These are phyloP conservation scores for Trypoxylus dichotomus DNA, from an alignment of 1,140 invertebrate genomes.

Conservation along the genomic window DNA sequence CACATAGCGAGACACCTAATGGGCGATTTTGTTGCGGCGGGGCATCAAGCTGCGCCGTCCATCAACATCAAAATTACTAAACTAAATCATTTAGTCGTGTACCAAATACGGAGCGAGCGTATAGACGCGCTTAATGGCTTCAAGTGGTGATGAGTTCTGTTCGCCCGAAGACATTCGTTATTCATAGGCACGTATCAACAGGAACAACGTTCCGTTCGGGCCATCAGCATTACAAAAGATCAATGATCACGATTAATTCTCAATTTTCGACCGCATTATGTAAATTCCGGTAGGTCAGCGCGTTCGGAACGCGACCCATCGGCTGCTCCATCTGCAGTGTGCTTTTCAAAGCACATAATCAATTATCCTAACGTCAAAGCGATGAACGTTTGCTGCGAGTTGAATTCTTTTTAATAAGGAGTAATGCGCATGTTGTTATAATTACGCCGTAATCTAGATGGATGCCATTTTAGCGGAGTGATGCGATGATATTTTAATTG, in stretches of 20 bases:
- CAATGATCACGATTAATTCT: conserved; percentile 22
- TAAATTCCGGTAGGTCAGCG: conserved; percentile 6
- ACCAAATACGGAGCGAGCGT: conserved; percentile 2
- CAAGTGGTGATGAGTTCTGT: conserved; percentile 13
- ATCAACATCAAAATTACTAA: conserved; percentile 18
- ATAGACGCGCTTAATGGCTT: background rate
- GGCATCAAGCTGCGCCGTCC: conserved; percentile 6
- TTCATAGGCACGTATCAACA: background rate
- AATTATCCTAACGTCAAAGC: conserved; percentile 14
- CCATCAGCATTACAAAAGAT: conserved; percentile 17
- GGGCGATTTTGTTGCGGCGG: background rate
- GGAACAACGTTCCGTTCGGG: background rate
- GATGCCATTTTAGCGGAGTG: background rate
- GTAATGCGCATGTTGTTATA: conserved; percentile 17
- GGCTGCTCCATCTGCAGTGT: background rate
- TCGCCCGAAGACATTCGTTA: conserved; percentile 15
- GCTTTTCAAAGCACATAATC: conserved; percentile 6
- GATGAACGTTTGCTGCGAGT: background rate
- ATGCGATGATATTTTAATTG: conserved; percentile 17
- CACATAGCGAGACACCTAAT: background rate
- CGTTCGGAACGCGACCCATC: background rate
- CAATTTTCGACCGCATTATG: conserved; percentile 21
- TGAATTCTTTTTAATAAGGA: conserved; percentile 13
- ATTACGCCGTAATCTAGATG: conserved; percentile 21
- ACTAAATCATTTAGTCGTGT: conserved; percentile 11